Percentiles rank a stretch among this genome's conserved stretches.
These are phyloP conservation scores for Scomber scombrus DNA, from an alignment of 2,113 vertebrate genomes.

Conservation along the genomic window DNA sequence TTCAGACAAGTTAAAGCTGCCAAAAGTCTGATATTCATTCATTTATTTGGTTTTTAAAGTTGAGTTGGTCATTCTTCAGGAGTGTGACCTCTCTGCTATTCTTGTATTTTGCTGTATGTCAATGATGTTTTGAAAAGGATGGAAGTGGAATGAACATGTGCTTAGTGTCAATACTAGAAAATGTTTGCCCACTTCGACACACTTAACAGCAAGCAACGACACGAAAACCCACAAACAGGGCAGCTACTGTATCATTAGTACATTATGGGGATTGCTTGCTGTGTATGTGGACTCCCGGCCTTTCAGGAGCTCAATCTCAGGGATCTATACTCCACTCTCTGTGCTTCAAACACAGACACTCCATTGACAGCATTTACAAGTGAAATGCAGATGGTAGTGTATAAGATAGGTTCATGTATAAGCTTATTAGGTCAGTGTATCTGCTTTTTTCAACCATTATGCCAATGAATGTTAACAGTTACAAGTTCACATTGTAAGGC, in stretches of 20 bases:
- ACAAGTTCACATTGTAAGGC: background rate
- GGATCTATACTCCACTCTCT: slow-evolving; percentile 27
- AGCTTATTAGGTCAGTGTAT: background rate
- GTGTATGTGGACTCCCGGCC: slow-evolving; percentile 5
- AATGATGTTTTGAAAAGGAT: background rate
- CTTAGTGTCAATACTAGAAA: background rate
- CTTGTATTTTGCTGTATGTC: background rate
- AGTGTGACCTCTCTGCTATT: background rate
- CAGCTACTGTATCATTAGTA: slow-evolving; percentile 20
- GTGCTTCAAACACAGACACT: background rate
- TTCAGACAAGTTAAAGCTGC: background rate
- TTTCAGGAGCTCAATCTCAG: slow-evolving; percentile 44
- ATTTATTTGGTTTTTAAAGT: background rate
- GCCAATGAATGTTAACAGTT: background rate
- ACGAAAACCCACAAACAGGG: background rate
- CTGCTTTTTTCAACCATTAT: background rate
- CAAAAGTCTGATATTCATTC: background rate
- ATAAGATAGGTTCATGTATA: background rate
- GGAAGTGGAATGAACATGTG: background rate
- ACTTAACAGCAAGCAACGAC: background rate
- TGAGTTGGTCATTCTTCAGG: background rate
- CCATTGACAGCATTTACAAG: background rate
- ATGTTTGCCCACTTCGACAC: background rate
- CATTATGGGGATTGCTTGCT: background rate
- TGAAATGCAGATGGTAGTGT: background rate